phyloP scores from a whole-genome alignment of 2,888 invertebrate genomes.

The Operophtera brumata region DNA sequence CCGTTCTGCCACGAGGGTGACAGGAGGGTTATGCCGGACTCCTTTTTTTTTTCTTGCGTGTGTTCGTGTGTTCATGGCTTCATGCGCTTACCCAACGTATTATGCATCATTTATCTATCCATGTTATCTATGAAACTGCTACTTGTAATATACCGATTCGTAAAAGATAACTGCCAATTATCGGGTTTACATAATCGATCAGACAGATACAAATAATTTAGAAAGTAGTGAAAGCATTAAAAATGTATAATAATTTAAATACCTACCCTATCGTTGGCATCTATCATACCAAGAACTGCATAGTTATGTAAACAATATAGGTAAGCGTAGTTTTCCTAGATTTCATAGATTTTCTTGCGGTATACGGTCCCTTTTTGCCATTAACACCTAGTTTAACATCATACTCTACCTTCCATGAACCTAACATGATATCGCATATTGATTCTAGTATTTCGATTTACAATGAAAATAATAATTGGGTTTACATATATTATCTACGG shows the following conservation, averaged over 20 bases:
- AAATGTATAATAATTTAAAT: conserved; percentile 28
- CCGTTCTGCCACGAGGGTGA: no score
- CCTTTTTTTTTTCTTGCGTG: no score
- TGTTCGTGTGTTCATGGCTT: no score
- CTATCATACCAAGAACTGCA: conserved; percentile 15
- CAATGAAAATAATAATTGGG: no score
- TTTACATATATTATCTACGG: no score
- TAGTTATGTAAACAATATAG: conserved; percentile 22
- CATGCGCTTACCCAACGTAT: no score
- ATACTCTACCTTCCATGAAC: no score
- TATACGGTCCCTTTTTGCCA: no score
- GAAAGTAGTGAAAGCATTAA: conserved; percentile 36
- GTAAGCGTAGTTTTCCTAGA: conserved; percentile 8
- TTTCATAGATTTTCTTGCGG: background rate
- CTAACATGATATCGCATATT: background rate
- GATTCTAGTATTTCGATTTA: background rate
- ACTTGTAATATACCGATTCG: background rate
- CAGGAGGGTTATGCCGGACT: no score
- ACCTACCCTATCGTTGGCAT: conserved; percentile 27
- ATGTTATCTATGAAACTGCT: background rate
- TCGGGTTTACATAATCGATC: conserved; percentile 28
- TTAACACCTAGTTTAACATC: no score
- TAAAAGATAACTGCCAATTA: conserved; percentile 19
- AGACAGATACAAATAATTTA: conserved; percentile 25
- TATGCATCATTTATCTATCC: background rate